These are phyloP conservation scores for Eulemur rubriventer DNA, from an alignment of 2,797 vertebrate genomes.

Conservation along the genomic window DNA sequence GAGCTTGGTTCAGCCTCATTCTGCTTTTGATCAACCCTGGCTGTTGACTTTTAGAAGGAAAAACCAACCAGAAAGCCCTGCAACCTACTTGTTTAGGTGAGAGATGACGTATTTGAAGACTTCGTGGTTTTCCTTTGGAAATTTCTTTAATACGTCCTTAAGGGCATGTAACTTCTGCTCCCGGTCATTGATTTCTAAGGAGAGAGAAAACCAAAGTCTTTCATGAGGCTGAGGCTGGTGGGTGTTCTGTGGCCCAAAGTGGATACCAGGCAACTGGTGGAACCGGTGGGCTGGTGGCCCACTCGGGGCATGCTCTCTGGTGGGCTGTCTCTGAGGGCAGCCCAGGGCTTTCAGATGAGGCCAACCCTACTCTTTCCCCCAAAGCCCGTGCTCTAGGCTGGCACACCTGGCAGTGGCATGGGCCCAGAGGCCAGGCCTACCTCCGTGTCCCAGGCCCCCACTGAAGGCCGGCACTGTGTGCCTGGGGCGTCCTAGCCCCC, in stretches of 20 bases:
- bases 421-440: neutral
- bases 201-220: conserved; percentile 26
- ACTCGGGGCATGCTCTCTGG: accelerated
- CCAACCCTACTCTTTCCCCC: neutral
- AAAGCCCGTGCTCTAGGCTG: neutral
- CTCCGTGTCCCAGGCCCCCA: neutral
- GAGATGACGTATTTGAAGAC: conserved; percentile 97
- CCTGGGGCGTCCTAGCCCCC: conserved; percentile 45
- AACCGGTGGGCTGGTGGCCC: accelerated
- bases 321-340: neutral
- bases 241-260: neutral
- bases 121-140: conserved; percentile 95
- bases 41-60: neutral
- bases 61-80: neutral
- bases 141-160: conserved; percentile 93
- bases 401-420: neutral
- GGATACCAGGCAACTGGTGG: neutral
- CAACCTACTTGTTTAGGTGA: conserved; percentile 93
- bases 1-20: neutral
- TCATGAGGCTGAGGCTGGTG: neutral
- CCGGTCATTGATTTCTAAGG: conserved; percentile 93
- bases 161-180: conserved; percentile 94
- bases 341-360: neutral
- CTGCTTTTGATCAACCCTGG: neutral
- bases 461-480: conserved; percentile 44